Evolutionary conservation across 2,113 vertebrate species (phyloP), one percentile per base, ranked within the genome.

Genomic region (Macrotus californicus): DNA sequence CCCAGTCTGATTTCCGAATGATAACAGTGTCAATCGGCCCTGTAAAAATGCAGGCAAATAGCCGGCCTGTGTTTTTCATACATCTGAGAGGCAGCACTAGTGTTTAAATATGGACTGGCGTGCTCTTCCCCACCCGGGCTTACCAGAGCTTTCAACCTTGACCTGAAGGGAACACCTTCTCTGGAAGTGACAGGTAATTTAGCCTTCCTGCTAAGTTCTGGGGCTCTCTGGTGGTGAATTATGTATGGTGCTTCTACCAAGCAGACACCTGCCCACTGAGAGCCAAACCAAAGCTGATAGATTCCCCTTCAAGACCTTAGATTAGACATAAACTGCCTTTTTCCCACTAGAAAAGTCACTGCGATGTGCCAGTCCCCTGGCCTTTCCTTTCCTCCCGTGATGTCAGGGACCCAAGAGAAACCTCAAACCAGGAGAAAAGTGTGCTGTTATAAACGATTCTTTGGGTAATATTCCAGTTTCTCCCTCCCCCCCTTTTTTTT

Each of bases 171-270:
- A 98, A 95, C 97, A 96, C 98, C 96, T 98, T 93, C 96, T 92
- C 97, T 97, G 95, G 93, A 98, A 98, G 97, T 98, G 98, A 98
- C 98, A 98, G 98, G 98, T 97, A 98, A 98, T 98, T 98, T 98
- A 98, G 98, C 97, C 98, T 98, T 98, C 98, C 97, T 84, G 95
- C 97, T 98, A 97, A 98, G 98, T 97, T 98, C 98, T 98, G 98
- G 98, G 98, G 98, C 98, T 98, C 98, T 97, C 97, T 96, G 98
- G 97, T 98, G 98, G 98, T 98, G 98, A 98, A 98, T 98, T 98
- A 98, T 98, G 98, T 97, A 98, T 98, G 97, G 97, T 97, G 97
- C 97, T 98, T 96, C 97, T 96, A 67, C 97, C 97, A 97, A 97
- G 93, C 54, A 89, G 98, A 98, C 97, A 97, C 97, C 97, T 97